Base-by-base conservation (phyloP, 2,113 vertebrate species). In the Dicrurus megarhynchus region DNA sequence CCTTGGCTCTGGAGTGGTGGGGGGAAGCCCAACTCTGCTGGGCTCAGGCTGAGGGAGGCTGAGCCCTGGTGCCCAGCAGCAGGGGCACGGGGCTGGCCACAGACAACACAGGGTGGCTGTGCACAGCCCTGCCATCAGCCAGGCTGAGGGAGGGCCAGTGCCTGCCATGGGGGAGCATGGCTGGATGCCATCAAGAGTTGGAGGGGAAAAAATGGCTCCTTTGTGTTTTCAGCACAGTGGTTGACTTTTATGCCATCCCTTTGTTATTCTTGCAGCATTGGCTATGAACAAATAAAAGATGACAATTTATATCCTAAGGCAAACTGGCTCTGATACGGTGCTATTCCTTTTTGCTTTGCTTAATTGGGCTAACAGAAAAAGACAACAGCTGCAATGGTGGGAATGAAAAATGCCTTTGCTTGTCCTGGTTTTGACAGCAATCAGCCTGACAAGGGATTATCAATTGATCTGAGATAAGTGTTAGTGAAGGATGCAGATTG, bases 341-440 rank as follows among this genome's bases (percentile, higher is more conserved):
- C 73, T 95, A 64, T 90, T 94, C 75, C 74, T 96, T 96, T 95
- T 80, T 6, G 8, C 55, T 93, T 92, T 95, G 88, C 71, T 94
- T 97, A 97, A 97, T 90, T 97, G 90, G 73, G 84, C 92, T 97
- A 94, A 97, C 81, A 91, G 87, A 92, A 92, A 95, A 95, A 91
- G 86, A 95, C 94, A 95, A 96, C 93, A 92, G 90, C 96, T 95
- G 89, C 79, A 89, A 82, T 65, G 73, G 68, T 93, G 87, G 90
- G 94, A 90, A 90, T 89, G 82, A 83, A 87, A 94, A 96, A 96
- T 95, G 85, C 79, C 94, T 95, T 69, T 76, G 63, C 87, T 89
- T 93, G 69, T 88, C 87, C 77, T 90, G 84, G 30, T 91, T 96
- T 77, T 95, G 94, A 95, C 85, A 89, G 82, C 94, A 94, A 86